Evolutionary conservation across 2,888 invertebrate species (phyloP).

Genomic region (Drosophila suboccidentalis): DNA sequence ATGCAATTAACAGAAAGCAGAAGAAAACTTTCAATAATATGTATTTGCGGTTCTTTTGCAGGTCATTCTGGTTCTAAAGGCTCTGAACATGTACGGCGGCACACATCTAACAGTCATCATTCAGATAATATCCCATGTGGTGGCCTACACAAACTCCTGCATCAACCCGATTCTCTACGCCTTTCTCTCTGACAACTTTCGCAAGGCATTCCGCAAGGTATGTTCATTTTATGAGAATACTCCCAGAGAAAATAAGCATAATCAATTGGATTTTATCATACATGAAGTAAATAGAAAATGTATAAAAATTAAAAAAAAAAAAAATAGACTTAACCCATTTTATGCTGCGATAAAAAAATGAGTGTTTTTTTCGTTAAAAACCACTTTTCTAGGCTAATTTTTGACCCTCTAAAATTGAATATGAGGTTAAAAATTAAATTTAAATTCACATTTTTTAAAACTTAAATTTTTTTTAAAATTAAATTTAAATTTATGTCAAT

Average conservation of each 20-base stretch:
- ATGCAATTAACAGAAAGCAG: constrained; percentile 47
- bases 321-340: too few relatives aligned
- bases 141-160: constrained; percentile 97
- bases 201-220: constrained; percentile 93
- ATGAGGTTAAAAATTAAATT: too few relatives aligned
- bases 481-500: too few relatives aligned
- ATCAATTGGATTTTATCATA: background rate
- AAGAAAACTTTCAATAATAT: constrained; percentile 10
- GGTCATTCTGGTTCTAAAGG: constrained; percentile 92
- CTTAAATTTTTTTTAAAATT: too few relatives aligned
- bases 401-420: too few relatives aligned
- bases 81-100: constrained; percentile 90
- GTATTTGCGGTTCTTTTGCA: constrained; percentile 85
- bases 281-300: too few relatives aligned
- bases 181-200: constrained; percentile 96
- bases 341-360: too few relatives aligned
- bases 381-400: too few relatives aligned
- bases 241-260: background rate
- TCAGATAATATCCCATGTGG: constrained; percentile 92
- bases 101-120: constrained; percentile 90
- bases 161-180: constrained; percentile 98
- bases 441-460: too few relatives aligned
- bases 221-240: background rate
- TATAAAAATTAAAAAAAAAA: too few relatives aligned
- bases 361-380: too few relatives aligned